Conservation (phyloP, 2,888 invertebrate genomes). For the Lymantria monacha region DNA sequence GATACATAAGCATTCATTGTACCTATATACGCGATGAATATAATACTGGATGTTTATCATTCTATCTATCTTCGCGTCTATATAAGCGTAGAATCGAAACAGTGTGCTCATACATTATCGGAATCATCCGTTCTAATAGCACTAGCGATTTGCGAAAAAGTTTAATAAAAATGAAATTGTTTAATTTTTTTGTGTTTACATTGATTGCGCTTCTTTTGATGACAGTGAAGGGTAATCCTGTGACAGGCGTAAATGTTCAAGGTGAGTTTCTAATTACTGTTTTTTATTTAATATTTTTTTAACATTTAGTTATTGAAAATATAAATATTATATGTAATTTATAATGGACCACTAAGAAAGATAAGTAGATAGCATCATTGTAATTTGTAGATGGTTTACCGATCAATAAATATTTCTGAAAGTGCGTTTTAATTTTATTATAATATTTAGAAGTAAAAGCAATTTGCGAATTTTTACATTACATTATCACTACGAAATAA, state of each 20-base stretch:
- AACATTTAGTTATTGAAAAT: no score
- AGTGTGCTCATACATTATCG: constrained; percentile 34
- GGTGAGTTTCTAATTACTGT: constrained; percentile 29
- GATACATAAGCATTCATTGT: no score
- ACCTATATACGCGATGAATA: neutral
- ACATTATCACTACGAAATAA: neutral
- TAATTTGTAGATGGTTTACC: neutral
- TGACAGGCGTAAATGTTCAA: constrained; percentile 23
- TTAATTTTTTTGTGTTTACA: constrained; percentile 43
- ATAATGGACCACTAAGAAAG: no score
- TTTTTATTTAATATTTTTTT: neutral
- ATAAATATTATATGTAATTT: no score
- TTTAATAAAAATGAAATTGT: constrained; percentile 31
- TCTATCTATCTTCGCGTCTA: constrained; percentile 44
- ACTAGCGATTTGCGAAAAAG: constrained; percentile 10
- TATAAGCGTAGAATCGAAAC: constrained; percentile 40
- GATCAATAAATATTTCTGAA: neutral
- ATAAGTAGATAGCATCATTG: neutral
- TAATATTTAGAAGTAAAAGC: neutral
- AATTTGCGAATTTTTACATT: neutral
- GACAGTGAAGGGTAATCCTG: constrained; percentile 37
- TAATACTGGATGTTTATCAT: constrained; percentile 45
- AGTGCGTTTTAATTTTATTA: neutral
- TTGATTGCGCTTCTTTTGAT: constrained; percentile 43
- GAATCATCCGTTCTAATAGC: constrained; percentile 29